Evolutionary conservation across 64 coral and sea anemone genomes (phyloP), one percentile per base, ranked within the genome.

Genomic region (Trachythela sp.): DNA sequence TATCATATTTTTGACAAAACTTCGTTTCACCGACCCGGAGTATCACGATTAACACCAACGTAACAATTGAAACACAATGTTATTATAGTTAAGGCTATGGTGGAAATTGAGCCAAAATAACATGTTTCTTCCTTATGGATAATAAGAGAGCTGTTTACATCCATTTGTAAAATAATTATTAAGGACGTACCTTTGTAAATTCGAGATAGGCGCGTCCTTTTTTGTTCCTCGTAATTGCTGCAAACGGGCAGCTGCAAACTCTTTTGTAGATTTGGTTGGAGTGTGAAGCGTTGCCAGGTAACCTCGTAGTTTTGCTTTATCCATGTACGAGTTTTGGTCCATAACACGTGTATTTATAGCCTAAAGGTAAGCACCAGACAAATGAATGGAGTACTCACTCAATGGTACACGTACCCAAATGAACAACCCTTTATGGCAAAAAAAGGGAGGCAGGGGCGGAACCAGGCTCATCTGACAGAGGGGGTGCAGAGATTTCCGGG

Each of bases 251-350:
- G 75, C 32, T 4, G 75, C 75, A 80, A 80, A 80, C 33, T 36
- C 33, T 39, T 39, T 36, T 10, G 75, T 80, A 14, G 75, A 37
- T 18, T 80, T 80, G 0, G 75, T 37, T 4, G 75, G 75, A 8
- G 33, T 80, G 34, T 80, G 75, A 80, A 80, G 75, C 13, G 75
- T 36, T 37, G 75, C 37, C 34, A 80, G 31, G 30, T 80, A 37
- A 39, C 37, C 75, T 9, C 37, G 32, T 1, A 80, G 75, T 36
- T 80, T 80, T 8, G 75, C 30, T 30, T 80, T 13, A 30, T 80
- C 32, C 75, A 80, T 80, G 75, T 34, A 80, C 17, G 75, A 80
- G 18, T 80, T 80, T 37, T 80, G 75, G 75, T 80, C 37, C 75
- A 80, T 38, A 39, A 80, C 26, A 9, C 75, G 75, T 15, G 32